phyloP scores from a whole-genome alignment of 2,888 invertebrate species.

The Epistrophe eligans region DNA sequence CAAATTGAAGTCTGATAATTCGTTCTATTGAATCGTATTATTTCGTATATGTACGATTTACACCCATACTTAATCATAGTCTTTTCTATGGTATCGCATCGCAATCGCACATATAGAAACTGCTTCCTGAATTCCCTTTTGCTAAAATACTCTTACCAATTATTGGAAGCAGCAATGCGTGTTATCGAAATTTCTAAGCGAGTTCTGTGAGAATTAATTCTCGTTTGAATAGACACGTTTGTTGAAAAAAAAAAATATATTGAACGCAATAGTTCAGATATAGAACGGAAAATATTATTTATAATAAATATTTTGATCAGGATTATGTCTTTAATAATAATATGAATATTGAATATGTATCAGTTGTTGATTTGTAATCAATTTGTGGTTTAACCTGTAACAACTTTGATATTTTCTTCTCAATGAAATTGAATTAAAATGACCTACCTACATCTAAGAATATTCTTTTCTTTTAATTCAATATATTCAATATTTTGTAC shows the following conservation, averaged over 20 bases:
- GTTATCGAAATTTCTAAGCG: slow-evolving; percentile 38
- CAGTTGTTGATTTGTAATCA: no score
- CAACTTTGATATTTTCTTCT: no score
- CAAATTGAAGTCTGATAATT: slow-evolving; percentile 31
- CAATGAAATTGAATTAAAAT: no score
- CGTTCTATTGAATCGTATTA: slow-evolving; percentile 21
- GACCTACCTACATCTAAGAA: no score
- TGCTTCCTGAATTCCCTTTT: slow-evolving; percentile 13
- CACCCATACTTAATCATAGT: not conserved
- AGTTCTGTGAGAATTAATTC: slow-evolving; percentile 42
- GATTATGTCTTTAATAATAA: no score
- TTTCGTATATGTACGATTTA: slow-evolving; percentile 17
- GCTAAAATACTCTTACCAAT: slow-evolving; percentile 25
- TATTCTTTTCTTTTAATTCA: no score
- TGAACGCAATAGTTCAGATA: not conserved
- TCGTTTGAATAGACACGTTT: slow-evolving; percentile 39
- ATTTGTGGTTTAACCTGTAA: no score
- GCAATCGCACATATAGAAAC: not conserved
- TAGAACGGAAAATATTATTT: not conserved
- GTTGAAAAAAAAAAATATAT: not conserved
- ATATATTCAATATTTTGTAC: no score
- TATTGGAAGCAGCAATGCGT: slow-evolving; percentile 56
- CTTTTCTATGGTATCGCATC: not conserved
- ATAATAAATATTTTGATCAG: not conserved
- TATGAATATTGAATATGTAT: no score